Base-by-base conservation (phyloP, 2,797 vertebrate genomes). In the Erethizon dorsatum region DNA sequence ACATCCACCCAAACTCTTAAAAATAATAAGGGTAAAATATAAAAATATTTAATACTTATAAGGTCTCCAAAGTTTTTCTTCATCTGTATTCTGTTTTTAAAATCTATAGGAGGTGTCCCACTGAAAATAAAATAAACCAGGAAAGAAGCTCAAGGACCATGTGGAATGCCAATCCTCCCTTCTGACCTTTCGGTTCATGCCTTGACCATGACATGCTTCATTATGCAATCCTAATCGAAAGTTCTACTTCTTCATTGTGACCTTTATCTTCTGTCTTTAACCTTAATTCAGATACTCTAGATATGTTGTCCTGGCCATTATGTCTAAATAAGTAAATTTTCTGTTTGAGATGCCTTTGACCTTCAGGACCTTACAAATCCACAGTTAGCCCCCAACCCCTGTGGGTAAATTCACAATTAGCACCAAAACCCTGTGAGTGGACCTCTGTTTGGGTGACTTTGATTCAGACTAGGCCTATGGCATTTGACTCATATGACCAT, bases 11-110 rank as follows among this genome's bases (percentile, higher is more conserved):
- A 95, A 87, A 61, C 50, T 67, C 45, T 69, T 67, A 77, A 80
- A 61, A 88, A 67, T 56, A 77, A 73, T 59, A 84, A 73, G 10
- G 4, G 1, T 56, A 95, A 96, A 95, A 79, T 78, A 79, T 65
- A 59, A 79, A 94, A 94, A 75, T 13, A 57, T 26, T 86, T 82
- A 22, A 83, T 24, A 84, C 41, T 83, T 84, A 83, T 3, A 85
- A 71, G 10, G 6, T 78, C 56, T 78, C 73, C 92, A 85, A 84
- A 78, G 71, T n/a, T 73, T 92, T 28, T 13, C 37, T 54, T 47
- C 88, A 69, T 4, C 28, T 63, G 26, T 3, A 83, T 15, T 52
- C 11, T 78, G 80, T 78, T 73, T 52, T 31, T 61, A 10, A 47
- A 71, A 69, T 61, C 47, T 91, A 75, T 78, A 85, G n/a, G 41